Conservation (phyloP, 2,113 vertebrate species). For the Platichthys flesus region DNA sequence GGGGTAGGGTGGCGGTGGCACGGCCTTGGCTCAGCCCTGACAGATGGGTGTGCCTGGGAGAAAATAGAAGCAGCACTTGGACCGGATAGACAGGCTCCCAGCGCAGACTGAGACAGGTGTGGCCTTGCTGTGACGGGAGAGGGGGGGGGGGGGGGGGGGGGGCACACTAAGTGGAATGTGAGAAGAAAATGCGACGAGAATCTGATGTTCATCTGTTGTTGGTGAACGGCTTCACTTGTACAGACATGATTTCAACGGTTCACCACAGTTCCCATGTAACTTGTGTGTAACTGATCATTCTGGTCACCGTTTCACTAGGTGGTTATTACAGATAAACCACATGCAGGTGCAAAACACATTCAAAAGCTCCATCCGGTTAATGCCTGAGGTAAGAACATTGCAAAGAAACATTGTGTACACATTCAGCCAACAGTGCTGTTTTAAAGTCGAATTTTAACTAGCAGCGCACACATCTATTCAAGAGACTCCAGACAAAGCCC, state of each 20-base stretch:
- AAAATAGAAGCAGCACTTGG: conserved; percentile 76
- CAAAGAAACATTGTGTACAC: neutral
- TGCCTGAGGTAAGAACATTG: neutral
- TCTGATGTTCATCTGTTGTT: conserved; percentile 38
- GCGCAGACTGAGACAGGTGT: conserved; percentile 80
- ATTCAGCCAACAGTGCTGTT: too few species aligned
- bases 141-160: conserved; percentile 36
- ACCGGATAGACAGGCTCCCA: conserved; percentile 75
- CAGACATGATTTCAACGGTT: conserved; percentile 36
- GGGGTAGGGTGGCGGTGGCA: conserved; percentile 41
- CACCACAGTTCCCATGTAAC: neutral
- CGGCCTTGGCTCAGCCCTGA: conserved; percentile 63
- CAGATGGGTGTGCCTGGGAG: conserved; percentile 75
- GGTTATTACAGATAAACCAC: neutral
- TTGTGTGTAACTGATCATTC: neutral
- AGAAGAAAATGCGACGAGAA: conserved; percentile 42
- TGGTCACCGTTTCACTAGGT: neutral
- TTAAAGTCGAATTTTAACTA: neutral
- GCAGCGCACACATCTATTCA: neutral
- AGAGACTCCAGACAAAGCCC: neutral
- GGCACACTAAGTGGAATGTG: conserved; percentile 61
- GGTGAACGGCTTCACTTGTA: conserved; percentile 24
- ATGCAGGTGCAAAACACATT: neutral
- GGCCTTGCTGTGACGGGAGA: conserved; percentile 57
- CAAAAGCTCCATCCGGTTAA: neutral